A percentile compares a stretch with the other conserved stretches of the same genome.
These are phyloP conservation scores for Lingula anatina DNA, from an alignment of 2,888 invertebrate genomes.

Conservation along the genomic window DNA sequence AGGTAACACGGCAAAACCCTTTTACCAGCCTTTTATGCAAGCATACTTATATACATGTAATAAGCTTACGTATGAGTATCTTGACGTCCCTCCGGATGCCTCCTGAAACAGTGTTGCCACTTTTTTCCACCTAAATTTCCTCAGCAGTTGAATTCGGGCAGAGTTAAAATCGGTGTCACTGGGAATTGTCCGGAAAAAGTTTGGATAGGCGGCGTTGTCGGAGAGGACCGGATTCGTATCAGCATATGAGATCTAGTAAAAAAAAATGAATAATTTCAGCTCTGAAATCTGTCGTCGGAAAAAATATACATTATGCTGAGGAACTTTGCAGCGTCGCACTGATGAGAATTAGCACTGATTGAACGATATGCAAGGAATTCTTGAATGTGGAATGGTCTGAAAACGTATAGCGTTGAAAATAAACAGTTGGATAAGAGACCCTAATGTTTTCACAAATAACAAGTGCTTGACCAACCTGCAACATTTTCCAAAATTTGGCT, in stretches of 20 bases:
- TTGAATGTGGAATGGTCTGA: too few species aligned
- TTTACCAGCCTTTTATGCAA: too few species aligned
- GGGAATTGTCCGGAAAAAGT: constrained; percentile 94
- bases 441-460: too few species aligned
- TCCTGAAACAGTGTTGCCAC: constrained; percentile 85
- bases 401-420: too few species aligned
- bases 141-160: constrained; percentile 79
- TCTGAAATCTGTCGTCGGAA: too few species aligned
- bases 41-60: too few species aligned
- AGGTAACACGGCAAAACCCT: too few species aligned
- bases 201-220: constrained; percentile 67
- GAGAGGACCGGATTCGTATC: constrained; percentile 95
- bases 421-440: too few species aligned
- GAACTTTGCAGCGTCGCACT: background rate
- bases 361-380: too few species aligned
- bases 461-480: too few species aligned
- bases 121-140: constrained; percentile 93
- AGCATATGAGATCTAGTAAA: constrained; percentile 79
- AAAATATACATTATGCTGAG: background rate
- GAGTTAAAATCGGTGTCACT: constrained; percentile 94
- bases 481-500: constrained; percentile 93
- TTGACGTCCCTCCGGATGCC: constrained; percentile 32
- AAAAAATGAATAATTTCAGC: constrained; percentile 9
- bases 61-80: constrained; percentile 56
- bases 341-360: too few species aligned